phyloP scores from a whole-genome alignment of 2,888 invertebrate genomes.

The Campoplex nolae region DNA sequence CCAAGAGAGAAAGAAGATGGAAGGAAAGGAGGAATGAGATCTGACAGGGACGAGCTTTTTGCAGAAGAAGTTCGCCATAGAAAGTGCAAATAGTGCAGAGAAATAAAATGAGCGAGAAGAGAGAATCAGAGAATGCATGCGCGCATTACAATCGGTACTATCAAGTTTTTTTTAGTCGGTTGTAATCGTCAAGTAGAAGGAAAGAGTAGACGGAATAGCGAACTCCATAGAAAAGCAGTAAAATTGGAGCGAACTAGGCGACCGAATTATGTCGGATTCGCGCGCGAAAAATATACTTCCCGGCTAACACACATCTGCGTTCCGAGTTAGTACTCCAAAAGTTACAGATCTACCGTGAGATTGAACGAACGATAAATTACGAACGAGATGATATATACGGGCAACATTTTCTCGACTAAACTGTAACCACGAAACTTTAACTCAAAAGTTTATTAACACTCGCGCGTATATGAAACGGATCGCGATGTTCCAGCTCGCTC shows the following conservation, averaged over 20 bases:
- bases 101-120: neutral
- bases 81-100: constrained; percentile 31
- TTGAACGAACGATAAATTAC: constrained; percentile 6
- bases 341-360: neutral
- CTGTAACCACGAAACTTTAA: constrained; percentile 13
- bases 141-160: constrained; percentile 48
- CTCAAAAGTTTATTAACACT: constrained; percentile 43
- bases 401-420: constrained; percentile 34
- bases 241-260: constrained; percentile 36
- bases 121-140: constrained; percentile 17
- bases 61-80: constrained; percentile 48
- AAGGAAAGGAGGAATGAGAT: constrained; percentile 44
- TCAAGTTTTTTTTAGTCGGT: constrained; percentile 48
- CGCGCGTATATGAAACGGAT: neutral
- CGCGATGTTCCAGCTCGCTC: neutral
- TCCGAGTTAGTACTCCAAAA: constrained; percentile 5
- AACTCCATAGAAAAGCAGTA: constrained; percentile 33
- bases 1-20: neutral
- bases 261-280: constrained; percentile 1
- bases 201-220: neutral
- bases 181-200: constrained; percentile 48
- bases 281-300: neutral
- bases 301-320: constrained; percentile 9
- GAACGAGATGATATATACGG: neutral
- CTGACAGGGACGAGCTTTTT: constrained; percentile 56